Evolutionary conservation across 1,140 invertebrate species (phyloP).

Genomic region (Drosophila orosa): DNA sequence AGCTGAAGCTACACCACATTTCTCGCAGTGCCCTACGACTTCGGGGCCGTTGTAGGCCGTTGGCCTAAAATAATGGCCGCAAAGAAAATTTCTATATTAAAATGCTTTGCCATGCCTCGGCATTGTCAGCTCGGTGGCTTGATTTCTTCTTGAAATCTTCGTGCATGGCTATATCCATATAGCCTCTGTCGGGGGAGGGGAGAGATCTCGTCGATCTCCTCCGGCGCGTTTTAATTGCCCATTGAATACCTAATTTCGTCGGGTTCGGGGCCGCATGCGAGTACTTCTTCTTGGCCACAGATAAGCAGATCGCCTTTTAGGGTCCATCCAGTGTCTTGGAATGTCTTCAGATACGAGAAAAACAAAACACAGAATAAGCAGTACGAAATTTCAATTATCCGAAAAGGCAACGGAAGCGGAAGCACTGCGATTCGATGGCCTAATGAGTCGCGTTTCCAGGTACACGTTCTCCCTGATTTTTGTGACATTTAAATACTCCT

Average conservation of each 20-base stretch:
- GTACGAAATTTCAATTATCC: slow-evolving; percentile 6
- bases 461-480: slow-evolving; percentile 7
- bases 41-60: slow-evolving; percentile 79
- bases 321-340: slow-evolving; percentile 14
- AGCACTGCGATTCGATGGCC: slow-evolving; percentile 14
- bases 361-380: background rate
- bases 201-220: slow-evolving; percentile 50
- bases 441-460: slow-evolving; percentile 28
- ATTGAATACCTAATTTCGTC: slow-evolving; percentile 51
- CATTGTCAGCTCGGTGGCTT: slow-evolving; percentile 37
- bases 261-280: background rate
- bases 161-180: slow-evolving; percentile 22
- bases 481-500: slow-evolving; percentile 40
- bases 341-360: slow-evolving; percentile 19
- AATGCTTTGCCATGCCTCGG: slow-evolving; percentile 78
- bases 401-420: slow-evolving; percentile 27
- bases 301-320: slow-evolving; percentile 43
- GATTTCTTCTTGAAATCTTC: slow-evolving; percentile 56
- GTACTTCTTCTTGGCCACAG: slow-evolving; percentile 14
- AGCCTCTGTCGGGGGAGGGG: background rate
- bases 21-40: slow-evolving; percentile 11
- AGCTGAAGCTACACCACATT: background rate
- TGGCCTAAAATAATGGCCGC: slow-evolving; percentile 77
- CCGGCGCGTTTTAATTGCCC: slow-evolving; percentile 44
- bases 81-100: slow-evolving; percentile 82